Evolutionary conservation across 2,797 vertebrate species (phyloP), one percentile per base, ranked within the genome.

Genomic region (Neosilurus hyrtlii): DNA sequence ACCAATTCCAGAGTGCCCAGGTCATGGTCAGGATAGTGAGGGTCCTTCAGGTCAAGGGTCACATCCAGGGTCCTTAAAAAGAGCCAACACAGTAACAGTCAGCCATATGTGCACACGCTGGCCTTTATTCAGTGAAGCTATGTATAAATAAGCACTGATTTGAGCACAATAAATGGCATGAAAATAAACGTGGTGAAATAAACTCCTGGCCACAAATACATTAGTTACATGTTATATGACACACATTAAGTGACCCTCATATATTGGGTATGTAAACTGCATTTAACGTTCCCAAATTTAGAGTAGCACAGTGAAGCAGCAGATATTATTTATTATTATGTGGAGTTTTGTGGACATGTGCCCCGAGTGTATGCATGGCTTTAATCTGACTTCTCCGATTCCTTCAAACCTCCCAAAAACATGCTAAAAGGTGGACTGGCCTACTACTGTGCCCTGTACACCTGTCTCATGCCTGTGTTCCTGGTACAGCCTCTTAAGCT

Each of bases 1-100:
- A 92, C 91, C 2, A 99, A 88, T 4, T 97, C 92, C 89, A 99
- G 93, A 81, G 87, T 94, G 82, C 97, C 98, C 86, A 99, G 91
- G 84, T 97, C 92, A 89, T 98, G 92, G 79, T 97, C 96, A 51
- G 96, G 96, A 83, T 96, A 96, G 89, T 96, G 97, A 18, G 96
- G 93, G 87, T 99, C 98, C 89, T 96, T 96, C 88, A 99, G 91
- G 84, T 94, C 93, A 87, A 99, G 89, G 0, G 92, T 95, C 88
- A 99, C 92, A 86, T 98, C 95, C 83, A 94, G 93, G 80, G 93
- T 88, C 90, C 97, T 99, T 82, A 74, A 75, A 86, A 61, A 88
- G 82, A 10, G 15, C 18, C 20, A 43, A 15, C 16, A 43, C 57
- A 49, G 52, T 15, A 54, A 14, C 3, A 20, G 54, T 59, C 35